Percentiles rank a stretch among this genome's conserved stretches.
Evolutionary conservation across 30 jellyfish, hydroid and myxozoan species (phyloP).

Genomic region (Phacellophora camtschatica): DNA sequence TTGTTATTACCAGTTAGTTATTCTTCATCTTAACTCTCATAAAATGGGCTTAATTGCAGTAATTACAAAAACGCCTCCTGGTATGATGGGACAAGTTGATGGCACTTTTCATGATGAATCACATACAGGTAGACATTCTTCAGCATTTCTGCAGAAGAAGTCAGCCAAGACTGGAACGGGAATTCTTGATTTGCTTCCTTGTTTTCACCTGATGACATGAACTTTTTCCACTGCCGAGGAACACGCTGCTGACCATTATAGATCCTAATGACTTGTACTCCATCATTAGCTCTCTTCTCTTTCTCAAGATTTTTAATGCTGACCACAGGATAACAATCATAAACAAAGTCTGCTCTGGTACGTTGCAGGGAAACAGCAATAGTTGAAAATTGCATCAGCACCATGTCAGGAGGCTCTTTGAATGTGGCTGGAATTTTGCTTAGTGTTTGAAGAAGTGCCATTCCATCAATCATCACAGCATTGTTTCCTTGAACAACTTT

Average conservation of each 20-base stretch:
- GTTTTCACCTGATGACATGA: conserved; percentile 16
- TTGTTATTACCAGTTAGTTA: neutral
- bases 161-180: conserved; percentile 14
- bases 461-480: conserved; percentile 33
- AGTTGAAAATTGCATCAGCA: neutral
- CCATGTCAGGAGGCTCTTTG: neutral
- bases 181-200: conserved; percentile 7
- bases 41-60: neutral
- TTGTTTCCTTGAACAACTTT: neutral
- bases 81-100: conserved; percentile 25
- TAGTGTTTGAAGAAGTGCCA: conserved; percentile 36
- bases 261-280: conserved; percentile 16
- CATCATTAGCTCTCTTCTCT: conserved; percentile 34
- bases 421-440: neutral
- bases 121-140: conserved; percentile 14
- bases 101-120: conserved; percentile 35
- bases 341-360: conserved; percentile 30
- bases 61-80: neutral
- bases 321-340: conserved; percentile 27
- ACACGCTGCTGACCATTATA: conserved; percentile 3
- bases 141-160: conserved; percentile 1
- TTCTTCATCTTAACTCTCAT: neutral
- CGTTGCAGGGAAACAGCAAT: neutral
- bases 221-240: conserved; percentile 34
- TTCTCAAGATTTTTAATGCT: conserved; percentile 26